These are phyloP conservation scores for Portevinia maculata DNA, from an alignment of 2,888 invertebrate genomes.

Conservation along the genomic window DNA sequence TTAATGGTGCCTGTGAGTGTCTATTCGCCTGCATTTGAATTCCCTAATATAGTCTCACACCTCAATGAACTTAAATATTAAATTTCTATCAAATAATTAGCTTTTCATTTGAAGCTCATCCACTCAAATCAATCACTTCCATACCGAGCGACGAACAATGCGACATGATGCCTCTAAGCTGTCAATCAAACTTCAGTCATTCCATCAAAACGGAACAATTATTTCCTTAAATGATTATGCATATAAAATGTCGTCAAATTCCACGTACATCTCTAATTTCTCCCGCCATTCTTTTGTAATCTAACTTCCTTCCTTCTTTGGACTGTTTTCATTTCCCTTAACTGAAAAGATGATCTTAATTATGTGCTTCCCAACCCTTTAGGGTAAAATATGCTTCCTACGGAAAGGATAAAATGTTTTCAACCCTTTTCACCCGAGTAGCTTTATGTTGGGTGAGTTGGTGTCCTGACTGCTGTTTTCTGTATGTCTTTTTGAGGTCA, in stretches of 20 bases:
- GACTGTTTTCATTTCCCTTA: conserved; percentile 68
- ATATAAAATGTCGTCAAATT: conserved; percentile 49
- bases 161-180: neutral
- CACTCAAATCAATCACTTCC: no score
- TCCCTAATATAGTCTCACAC: no score
- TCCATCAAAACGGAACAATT: conserved; percentile 59
- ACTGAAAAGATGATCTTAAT: conserved; percentile 74
- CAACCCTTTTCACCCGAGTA: conserved; percentile 33
- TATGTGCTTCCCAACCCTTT: conserved; percentile 71
- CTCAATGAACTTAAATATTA: no score
- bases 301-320: conserved; percentile 59
- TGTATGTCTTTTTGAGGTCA: conserved; percentile 63
- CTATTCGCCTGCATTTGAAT: no score
- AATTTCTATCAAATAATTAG: no score
- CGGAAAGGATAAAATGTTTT: conserved; percentile 65
- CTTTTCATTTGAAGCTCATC: no score
- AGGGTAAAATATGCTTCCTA: conserved; percentile 68
- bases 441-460: neutral
- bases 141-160: no score
- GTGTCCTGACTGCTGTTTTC: neutral
- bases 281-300: conserved; percentile 56
- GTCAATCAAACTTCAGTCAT: conserved; percentile 63
- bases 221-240: conserved; percentile 46
- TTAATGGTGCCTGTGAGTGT: no score
- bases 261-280: conserved; percentile 44